Conservation (phyloP, 1,140 invertebrate genomes). For the Rhyzopertha dominica region DNA sequence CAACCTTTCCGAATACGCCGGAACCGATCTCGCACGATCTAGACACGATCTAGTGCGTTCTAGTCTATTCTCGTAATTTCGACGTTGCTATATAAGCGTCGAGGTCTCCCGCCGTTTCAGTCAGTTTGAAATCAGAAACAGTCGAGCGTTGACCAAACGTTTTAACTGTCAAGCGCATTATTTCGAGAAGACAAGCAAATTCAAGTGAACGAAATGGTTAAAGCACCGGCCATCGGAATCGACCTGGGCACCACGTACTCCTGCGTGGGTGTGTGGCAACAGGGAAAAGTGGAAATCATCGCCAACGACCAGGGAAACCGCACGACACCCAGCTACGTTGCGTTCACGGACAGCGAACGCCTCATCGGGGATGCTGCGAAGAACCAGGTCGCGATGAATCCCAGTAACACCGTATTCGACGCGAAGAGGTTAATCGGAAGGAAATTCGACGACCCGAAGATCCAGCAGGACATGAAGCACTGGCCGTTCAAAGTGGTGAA, state of each 20-base stretch:
- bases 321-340: constrained; percentile 88
- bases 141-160: too few species aligned
- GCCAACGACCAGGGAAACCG: constrained; percentile 93
- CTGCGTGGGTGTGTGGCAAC: constrained; percentile 75
- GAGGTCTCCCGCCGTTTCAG: too few species aligned
- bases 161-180: too few species aligned
- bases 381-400: constrained; percentile 62
- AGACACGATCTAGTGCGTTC: too few species aligned
- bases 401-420: constrained; percentile 67
- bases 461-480: constrained; percentile 62
- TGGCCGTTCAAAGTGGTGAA: constrained; percentile 65
- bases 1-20: too few species aligned
- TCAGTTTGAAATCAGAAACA: too few species aligned
- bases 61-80: too few species aligned
- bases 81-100: too few species aligned
- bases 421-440: constrained; percentile 61
- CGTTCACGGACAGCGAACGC: constrained; percentile 76
- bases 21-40: too few species aligned
- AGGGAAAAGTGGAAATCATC: constrained; percentile 89
- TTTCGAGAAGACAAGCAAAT: too few species aligned
- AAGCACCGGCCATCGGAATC: constrained; percentile 75
- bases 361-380: constrained; percentile 59
- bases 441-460: constrained; percentile 62
- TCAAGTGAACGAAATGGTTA: constrained; percentile 62
- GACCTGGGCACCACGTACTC: constrained; percentile 77